Conservation (phyloP, 1,140 invertebrate species). For the Drosophila mayri region DNA sequence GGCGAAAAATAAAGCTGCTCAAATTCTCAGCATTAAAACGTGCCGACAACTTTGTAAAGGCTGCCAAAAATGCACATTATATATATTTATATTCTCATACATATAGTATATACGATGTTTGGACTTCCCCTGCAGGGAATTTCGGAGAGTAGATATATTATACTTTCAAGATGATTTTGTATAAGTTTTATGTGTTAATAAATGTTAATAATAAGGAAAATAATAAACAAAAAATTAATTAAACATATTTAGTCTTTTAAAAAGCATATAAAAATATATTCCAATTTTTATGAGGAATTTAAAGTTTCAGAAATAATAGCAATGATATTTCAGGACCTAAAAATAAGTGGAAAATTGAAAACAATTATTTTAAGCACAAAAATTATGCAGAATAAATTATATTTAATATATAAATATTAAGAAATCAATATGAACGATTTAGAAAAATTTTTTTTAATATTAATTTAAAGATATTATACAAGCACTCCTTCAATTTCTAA, state of each 20-base stretch:
- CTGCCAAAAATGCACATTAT: constrained; percentile 53
- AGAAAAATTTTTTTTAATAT: background rate
- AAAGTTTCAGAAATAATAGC: background rate
- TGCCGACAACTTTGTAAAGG: constrained; percentile 79
- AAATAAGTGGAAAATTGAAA: no score
- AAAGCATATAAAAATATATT: background rate
- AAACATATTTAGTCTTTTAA: no score
- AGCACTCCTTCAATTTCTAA: no score
- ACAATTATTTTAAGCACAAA: no score
- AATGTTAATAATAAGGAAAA: no score
- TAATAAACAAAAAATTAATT: background rate
- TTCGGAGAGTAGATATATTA: background rate
- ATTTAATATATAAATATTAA: no score
- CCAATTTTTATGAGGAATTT: background rate
- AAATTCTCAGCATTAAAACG: constrained; percentile 73
- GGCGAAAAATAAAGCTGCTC: constrained; percentile 41
- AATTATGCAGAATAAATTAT: background rate
- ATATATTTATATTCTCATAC: constrained; percentile 25
- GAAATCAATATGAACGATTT: accelerated
- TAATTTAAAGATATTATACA: no score
- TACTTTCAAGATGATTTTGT: background rate
- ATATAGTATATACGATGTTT: constrained; percentile 10
- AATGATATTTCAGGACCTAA: background rate
- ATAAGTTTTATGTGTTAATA: background rate
- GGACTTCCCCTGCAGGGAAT: constrained; percentile 10